Base-by-base conservation (phyloP, 2,113 vertebrate species). In the Romanogobio albipinnatus region DNA sequence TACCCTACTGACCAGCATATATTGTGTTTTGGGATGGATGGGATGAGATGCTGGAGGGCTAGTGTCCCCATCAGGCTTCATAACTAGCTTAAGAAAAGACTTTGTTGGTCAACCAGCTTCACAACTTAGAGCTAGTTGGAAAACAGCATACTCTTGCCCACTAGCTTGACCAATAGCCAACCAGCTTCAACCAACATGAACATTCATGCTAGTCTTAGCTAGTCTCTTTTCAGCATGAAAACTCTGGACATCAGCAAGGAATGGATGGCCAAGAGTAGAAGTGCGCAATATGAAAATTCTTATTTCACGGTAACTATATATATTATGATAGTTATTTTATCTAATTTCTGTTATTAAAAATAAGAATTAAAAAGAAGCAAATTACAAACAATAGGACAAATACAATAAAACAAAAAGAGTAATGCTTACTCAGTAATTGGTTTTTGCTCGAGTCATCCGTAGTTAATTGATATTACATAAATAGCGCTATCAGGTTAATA, bases 401-500 rank as follows among this genome's bases (percentile, higher is more conserved):
- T 39, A 39, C 5, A 39, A 6, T 39, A 39, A 7, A 7, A 6
- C 39, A 39, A 39, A 39, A 7, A 39, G 5, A 39, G 2, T 26
- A 74, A 74, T 47, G 22, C 24, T 77, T 36, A 58, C 26, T 77
- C 22, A 24, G 19, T 15, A n/a, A 47, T 26, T 9, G 4, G 26
- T 77, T 82, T 22, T 58, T 82, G 33, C 17, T 58, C 0, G 0
- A 43, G 64, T 36, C 49, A 82, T 22, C 5, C 1, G 51, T 33
- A 71, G 62, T 80, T 17, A 9, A 82, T 19, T 51, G 17, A 53
- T 73, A 47, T 66, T 51, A 62, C 11, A 36, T 79, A 70, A 80
- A 75, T 64, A 39, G 59, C 5, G 5, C 47, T 68, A 51, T 79
- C 51, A 81, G 29, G 5, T 26, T 56, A 39, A 71, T 53, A 62